Evolutionary conservation across 2,797 vertebrate species (phyloP), one percentile per base, ranked within the genome.

Genomic region (Sebastes variabilis): DNA sequence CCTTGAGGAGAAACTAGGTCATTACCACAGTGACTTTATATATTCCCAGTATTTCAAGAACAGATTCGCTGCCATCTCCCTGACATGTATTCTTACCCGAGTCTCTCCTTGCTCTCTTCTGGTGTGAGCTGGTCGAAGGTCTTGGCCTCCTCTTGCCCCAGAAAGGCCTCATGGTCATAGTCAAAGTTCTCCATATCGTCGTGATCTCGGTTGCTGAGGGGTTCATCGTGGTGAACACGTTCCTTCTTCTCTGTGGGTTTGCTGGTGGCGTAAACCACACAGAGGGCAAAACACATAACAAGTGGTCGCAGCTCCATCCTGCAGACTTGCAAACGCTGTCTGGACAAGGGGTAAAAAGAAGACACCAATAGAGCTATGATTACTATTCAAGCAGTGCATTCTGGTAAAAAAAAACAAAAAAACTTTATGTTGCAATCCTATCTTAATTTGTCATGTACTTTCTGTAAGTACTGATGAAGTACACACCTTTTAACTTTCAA

Each of bases 91-190:
- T 93, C 96, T 88, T 95, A 99, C 97, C 97, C 97, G 0, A 98
- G 96, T 9, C 98, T 96, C 88, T 98, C 98, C 80, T 99, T 99
- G 97, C 98, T 99, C 90, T 99, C 98, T 87, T 99, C 98, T 0
- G 98, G 97, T 0, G 98, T 99, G 52, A 99, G 96, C 92, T 99
- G 98, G 58, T 99, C 98, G 1, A 99, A 99, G 5, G 96, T 97
- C 89, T 99, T 99, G 67, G 98, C 97, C 71, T 99, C 98, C 0
- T 99, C 98, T 0, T 98, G 97, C 8, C 98, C 98, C 42, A 99
- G 94, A 89, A 99, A 99, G 12, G 98, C 98, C 52, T 99, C 98
- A 0, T 99, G 98, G 93, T 99, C 98, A n/a, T 99, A 99, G 86
- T 99, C 98, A 69, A 99, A 99, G 92, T 87, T 97, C 80, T 99